phyloP scores from a whole-genome alignment of 1,140 invertebrate genomes.

The Chrysoperla carnea region DNA sequence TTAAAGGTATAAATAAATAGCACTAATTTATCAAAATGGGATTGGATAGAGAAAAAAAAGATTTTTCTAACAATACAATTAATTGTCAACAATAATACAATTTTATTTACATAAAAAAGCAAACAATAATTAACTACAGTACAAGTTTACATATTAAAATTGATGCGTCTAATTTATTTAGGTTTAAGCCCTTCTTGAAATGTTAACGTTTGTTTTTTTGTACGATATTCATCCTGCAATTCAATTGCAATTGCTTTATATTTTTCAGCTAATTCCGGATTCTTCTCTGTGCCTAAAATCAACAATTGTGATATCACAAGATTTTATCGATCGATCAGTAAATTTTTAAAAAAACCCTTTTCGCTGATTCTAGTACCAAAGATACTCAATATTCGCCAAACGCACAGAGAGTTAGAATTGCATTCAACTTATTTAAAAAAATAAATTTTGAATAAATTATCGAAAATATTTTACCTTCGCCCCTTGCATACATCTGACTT shows the following conservation, averaged over 20 bases:
- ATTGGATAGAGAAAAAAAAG: no score
- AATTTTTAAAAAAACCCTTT: no score
- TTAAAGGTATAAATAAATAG: no score
- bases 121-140: no score
- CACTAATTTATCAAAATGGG: no score
- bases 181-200: conserved; percentile 41
- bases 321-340: not conserved
- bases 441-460: not conserved
- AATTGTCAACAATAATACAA: no score
- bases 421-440: conserved; percentile 3
- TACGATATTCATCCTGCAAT: conserved; percentile 44
- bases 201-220: conserved; percentile 31
- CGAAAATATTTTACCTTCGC: conserved; percentile 27
- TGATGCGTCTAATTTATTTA: no score
- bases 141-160: no score
- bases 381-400: not conserved
- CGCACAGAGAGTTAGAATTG: conserved; percentile 4
- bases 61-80: no score
- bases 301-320: not conserved
- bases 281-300: conserved; percentile 40
- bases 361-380: no score
- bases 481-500: conserved; percentile 60
- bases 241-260: conserved; percentile 51
- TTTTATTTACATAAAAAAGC: no score
- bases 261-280: conserved; percentile 44